phyloP scores from a whole-genome alignment of 2,797 vertebrate species.

The Dryobates pubescens region DNA sequence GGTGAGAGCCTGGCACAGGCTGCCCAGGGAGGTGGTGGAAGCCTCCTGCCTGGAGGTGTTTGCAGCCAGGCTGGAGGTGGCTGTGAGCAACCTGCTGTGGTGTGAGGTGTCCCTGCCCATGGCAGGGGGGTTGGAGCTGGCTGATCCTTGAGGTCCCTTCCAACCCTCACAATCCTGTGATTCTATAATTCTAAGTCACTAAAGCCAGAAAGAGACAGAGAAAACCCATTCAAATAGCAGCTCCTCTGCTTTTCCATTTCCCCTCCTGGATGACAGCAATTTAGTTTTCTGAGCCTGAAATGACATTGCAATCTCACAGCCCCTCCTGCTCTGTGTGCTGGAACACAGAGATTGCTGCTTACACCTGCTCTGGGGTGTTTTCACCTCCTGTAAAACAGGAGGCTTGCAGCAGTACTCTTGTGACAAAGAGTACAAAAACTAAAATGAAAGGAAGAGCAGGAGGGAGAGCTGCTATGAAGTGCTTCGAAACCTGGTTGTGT shows the following conservation, averaged over 20 bases:
- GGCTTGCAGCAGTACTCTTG: slow-evolving; percentile 15
- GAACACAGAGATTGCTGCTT: slow-evolving; percentile 12
- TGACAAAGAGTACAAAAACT: slow-evolving; percentile 13
- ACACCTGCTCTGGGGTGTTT: background rate
- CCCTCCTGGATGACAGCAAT: background rate
- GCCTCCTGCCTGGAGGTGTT: background rate
- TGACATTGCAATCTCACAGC: background rate
- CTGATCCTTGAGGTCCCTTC: no score
- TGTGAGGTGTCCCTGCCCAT: no score
- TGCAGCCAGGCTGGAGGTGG: background rate
- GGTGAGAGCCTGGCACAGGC: background rate
- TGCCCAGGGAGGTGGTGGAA: background rate
- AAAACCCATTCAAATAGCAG: background rate
- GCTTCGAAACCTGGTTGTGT: background rate
- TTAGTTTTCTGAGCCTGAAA: slow-evolving; percentile 38
- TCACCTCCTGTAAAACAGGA: slow-evolving; percentile 10
- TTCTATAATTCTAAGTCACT: background rate
- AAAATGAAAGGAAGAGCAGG: background rate
- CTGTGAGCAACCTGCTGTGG: no score
- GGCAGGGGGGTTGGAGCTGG: no score
- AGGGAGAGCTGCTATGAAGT: background rate
- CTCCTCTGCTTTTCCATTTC: background rate
- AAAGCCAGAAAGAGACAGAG: background rate
- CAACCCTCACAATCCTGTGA: no score
- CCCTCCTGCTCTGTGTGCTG: slow-evolving; percentile 7